Conservation (phyloP, 2,797 vertebrate genomes). For the Acestrorhynchus altus region DNA sequence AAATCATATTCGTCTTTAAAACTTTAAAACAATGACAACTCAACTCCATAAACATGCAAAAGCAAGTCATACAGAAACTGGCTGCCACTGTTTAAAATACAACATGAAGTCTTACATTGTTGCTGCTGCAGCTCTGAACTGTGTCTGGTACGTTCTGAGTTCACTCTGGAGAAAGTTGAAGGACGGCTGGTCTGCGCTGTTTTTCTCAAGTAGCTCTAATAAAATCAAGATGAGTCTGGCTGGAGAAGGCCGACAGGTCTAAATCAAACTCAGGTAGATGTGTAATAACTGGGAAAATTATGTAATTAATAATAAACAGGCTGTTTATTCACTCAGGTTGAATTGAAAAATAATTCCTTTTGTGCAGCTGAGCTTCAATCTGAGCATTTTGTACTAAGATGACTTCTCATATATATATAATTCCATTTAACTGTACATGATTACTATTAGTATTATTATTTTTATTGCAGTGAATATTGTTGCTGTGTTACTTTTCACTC, state of each 20-base stretch:
- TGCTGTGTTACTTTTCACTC: too few species aligned
- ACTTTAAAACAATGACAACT: not conserved
- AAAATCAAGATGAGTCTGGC: not conserved
- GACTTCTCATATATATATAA: too few species aligned
- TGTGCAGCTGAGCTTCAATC: too few species aligned
- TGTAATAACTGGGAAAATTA: not conserved
- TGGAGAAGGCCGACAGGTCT: not conserved
- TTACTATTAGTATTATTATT: too few species aligned
- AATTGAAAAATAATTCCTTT: too few species aligned
- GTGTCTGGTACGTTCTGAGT: constrained; percentile 66
- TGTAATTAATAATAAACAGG: not conserved
- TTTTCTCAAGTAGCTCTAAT: not conserved
- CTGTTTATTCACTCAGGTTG: too few species aligned
- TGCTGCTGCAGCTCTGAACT: constrained; percentile 3
- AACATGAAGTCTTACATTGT: not conserved
- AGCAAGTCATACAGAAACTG: not conserved
- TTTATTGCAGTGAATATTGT: too few species aligned
- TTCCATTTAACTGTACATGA: too few species aligned
- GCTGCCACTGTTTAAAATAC: not conserved
- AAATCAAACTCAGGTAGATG: constrained; percentile 28
- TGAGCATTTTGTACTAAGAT: too few species aligned
- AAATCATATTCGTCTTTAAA: too few species aligned
- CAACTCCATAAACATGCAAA: too few species aligned
- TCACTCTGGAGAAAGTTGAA: constrained; percentile 62
- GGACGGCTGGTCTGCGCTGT: constrained; percentile 1